A percentile compares a stretch with the other conserved stretches of the same genome.
These are phyloP conservation scores for Eupithecia inturbata DNA, from an alignment of 2,888 invertebrate genomes.

Conservation along the genomic window DNA sequence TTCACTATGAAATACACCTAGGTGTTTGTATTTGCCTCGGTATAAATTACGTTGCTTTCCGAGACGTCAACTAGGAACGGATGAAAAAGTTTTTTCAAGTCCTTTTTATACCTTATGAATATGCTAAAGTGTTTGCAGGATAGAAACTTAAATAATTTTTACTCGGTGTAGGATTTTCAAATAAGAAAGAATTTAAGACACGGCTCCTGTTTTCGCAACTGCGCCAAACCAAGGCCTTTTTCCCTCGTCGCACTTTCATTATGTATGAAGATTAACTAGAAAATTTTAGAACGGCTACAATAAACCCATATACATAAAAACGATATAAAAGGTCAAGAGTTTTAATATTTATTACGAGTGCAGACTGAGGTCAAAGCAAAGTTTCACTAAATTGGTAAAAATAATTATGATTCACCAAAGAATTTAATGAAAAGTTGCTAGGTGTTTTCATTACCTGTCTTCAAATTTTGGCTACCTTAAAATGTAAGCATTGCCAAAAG, in stretches of 20 bases:
- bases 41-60: neutral
- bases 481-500: neutral
- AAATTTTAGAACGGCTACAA: constrained; percentile 17
- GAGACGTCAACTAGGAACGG: neutral
- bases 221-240: constrained; percentile 1
- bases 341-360: constrained; percentile 6
- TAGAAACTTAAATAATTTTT: constrained; percentile 1
- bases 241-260: constrained; percentile 7
- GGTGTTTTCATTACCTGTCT: neutral
- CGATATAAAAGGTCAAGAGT: constrained; percentile 5
- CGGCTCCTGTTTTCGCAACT: neutral
- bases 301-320: constrained; percentile 11
- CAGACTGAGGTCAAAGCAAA: constrained; percentile 2
- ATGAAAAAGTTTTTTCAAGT: neutral
- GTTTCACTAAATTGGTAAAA: neutral
- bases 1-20: neutral
- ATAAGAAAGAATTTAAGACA: constrained; percentile 9
- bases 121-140: neutral
- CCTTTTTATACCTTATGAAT: constrained; percentile 3
- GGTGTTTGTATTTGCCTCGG: neutral
- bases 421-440: neutral
- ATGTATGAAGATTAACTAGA: constrained; percentile 18
- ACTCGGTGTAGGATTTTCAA: constrained; percentile 3
- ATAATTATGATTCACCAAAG: neutral
- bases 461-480: neutral